Conservation (phyloP, 2,888 invertebrate genomes). For the Nemurella pictetii region DNA sequence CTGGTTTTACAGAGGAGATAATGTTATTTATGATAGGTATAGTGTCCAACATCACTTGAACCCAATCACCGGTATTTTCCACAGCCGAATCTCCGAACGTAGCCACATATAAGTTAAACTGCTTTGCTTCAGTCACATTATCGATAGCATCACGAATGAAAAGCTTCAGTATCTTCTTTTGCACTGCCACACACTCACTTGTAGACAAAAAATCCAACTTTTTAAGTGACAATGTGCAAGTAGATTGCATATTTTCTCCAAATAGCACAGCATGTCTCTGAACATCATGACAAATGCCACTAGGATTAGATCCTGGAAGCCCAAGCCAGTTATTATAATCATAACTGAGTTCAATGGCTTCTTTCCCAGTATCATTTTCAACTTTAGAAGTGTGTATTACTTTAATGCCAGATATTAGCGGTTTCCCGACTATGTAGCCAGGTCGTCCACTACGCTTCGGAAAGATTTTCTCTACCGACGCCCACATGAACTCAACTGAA, state of each 20-base stretch:
- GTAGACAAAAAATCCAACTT: constrained; percentile 48
- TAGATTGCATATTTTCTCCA: constrained; percentile 49
- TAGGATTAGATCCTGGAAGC: constrained; percentile 46
- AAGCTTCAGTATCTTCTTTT: constrained; percentile 48
- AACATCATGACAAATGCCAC: constrained; percentile 46
- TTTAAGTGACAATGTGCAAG: constrained; percentile 46
- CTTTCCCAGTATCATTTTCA: constrained; percentile 43
- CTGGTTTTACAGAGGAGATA: constrained; percentile 43
- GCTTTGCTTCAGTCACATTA: constrained; percentile 47
- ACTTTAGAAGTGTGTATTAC: constrained; percentile 44
- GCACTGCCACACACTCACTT: constrained; percentile 47
- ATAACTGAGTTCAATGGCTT: constrained; percentile 42
- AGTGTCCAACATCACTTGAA: constrained; percentile 50
- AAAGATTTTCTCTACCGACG: constrained; percentile 43
- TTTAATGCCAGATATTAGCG: constrained; percentile 59
- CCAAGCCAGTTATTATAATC: constrained; percentile 47
- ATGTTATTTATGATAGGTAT: constrained; percentile 42
- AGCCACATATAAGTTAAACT: constrained; percentile 51
- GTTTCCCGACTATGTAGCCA: constrained; percentile 70
- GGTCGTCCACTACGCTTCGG: constrained; percentile 70
- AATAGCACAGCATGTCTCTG: constrained; percentile 47
- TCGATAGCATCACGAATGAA: constrained; percentile 46
- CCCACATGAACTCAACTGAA: constrained; percentile 37
- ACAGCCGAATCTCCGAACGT: constrained; percentile 57
- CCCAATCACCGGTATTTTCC: constrained; percentile 54